Conservation (phyloP, 2,113 vertebrate species). For the Percina caprodes region DNA sequence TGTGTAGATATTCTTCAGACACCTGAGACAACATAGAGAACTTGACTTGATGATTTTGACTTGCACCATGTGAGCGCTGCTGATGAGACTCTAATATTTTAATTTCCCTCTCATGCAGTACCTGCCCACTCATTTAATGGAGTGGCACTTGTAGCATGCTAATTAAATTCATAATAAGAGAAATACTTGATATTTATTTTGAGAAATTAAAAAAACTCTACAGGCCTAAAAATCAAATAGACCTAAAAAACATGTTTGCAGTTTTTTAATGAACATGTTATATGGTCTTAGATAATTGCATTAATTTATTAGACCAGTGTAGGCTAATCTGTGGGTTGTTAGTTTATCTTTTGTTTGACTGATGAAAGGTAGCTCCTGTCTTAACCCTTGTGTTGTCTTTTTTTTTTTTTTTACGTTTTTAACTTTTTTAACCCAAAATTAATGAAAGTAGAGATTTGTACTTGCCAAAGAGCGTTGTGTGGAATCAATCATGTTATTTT, state of each 20-base stretch:
- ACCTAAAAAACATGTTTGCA: constrained; percentile 1
- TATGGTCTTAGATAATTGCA: constrained; percentile 22
- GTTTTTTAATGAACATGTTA: constrained; percentile 29
- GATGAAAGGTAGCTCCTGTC: constrained; percentile 10
- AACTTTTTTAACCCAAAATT: too few species aligned
- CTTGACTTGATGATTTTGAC: constrained; percentile 1
- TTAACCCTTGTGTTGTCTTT: too few species aligned
- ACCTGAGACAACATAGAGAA: background rate
- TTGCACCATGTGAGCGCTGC: constrained; percentile 5
- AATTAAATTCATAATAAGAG: constrained; percentile 49
- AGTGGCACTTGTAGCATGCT: constrained; percentile 37
- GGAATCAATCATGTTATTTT: too few species aligned
- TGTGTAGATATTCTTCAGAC: constrained; percentile 3
- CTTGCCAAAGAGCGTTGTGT: too few species aligned
- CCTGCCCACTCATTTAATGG: constrained; percentile 55
- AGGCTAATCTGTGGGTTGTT: constrained; percentile 13
- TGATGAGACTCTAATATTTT: constrained; percentile 12
- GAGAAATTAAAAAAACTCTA: constrained; percentile 43
- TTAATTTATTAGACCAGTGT: constrained; percentile 29
- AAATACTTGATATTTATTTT: constrained; percentile 47
- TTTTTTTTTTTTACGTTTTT: too few species aligned
- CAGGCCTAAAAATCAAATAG: constrained; percentile 6
- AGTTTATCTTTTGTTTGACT: constrained; percentile 21
- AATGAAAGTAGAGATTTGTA: too few species aligned
- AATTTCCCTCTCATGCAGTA: constrained; percentile 32